Evolutionary conservation across 2,113 vertebrate genomes (phyloP), one percentile per base, ranked within the genome.

Genomic region (Lophius piscatorius): DNA sequence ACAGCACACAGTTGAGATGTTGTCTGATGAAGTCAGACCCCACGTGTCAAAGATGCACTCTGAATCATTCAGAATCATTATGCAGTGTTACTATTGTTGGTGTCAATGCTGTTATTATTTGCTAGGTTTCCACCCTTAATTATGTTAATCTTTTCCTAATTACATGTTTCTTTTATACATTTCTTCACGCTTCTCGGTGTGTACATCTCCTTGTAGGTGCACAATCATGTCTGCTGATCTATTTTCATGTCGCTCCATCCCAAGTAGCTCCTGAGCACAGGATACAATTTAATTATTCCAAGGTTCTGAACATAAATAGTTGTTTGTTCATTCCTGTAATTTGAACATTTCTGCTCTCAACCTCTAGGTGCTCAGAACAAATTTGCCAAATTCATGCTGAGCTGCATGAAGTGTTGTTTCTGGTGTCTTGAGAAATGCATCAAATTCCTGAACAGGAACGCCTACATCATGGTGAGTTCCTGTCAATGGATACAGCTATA

Each of bases 381-480:
- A 48, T 91, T 83, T 63, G 92, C 95, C 16, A 95, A 94, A 64
- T 98, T 98, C 74, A 44, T 98, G 46, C 88, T 99, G 63, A 85
- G 74, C 49, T 99, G 97, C 82, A 83, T 99, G 58, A 98, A 96
- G 77, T 98, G 95, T 77, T 99, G 96, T 77, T 99, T 99, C 91
- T 99, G 96, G 97, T 99, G 97, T 84, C 87, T 99, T 84, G 97
- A 99, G 65, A 98, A 97, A 42, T 98, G 94, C 74, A 92, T 99
- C 88, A 96, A 92, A 63, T 99, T 99, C 87, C 91, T 99, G 21
- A 99, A 98, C 81, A 90, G 96, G 51, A 99, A 99, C 0, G 97
- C 97, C 0, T 99, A 99, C 79, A 98, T 99, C 87, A 99, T 98
- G 97, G 97, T 98, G 59, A 88, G 92, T 52, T 46, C 9, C n/a